A percentile compares a stretch with the other conserved stretches of the same genome.
phyloP scores from a whole-genome alignment of 2,888 invertebrate genomes.

The Dasypolia templi region DNA sequence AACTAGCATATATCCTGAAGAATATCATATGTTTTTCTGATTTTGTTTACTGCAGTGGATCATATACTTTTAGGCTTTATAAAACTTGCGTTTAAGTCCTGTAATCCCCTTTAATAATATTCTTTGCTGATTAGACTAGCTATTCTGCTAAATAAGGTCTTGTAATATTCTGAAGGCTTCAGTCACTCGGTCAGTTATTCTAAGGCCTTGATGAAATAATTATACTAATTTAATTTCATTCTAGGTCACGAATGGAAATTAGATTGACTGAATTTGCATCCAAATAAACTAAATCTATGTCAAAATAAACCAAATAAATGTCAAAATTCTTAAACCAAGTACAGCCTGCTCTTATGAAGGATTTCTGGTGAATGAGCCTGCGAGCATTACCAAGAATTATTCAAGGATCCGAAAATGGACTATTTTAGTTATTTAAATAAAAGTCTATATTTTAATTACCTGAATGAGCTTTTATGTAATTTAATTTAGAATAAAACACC shows the following conservation, averaged over 20 bases:
- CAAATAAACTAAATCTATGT: background rate
- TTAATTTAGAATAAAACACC: constrained; percentile 28
- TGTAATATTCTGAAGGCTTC: background rate
- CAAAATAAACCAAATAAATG: constrained; percentile 4
- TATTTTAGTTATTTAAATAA: background rate
- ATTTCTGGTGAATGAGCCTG: background rate
- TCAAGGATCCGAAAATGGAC: background rate
- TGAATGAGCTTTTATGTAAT: constrained; percentile 23
- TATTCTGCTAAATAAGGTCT: background rate
- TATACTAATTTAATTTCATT: constrained; percentile 16
- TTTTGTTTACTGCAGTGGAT: too few species aligned
- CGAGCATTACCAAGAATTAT: background rate
- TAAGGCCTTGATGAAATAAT: constrained; percentile 13
- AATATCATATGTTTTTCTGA: too few species aligned
- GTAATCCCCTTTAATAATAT: too few species aligned
- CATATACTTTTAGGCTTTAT: too few species aligned
- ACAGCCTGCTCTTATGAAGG: background rate
- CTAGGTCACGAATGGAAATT: constrained; percentile 3
- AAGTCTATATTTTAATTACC: background rate
- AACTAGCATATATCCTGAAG: too few species aligned
- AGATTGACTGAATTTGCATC: background rate
- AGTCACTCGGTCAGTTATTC: background rate
- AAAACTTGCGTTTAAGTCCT: too few species aligned
- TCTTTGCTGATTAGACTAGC: background rate
- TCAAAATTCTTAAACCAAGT: background rate